Percentiles rank a stretch among this genome's conserved stretches.
phyloP scores from a whole-genome alignment of 2,888 invertebrate species.

The Aquatica leii region DNA sequence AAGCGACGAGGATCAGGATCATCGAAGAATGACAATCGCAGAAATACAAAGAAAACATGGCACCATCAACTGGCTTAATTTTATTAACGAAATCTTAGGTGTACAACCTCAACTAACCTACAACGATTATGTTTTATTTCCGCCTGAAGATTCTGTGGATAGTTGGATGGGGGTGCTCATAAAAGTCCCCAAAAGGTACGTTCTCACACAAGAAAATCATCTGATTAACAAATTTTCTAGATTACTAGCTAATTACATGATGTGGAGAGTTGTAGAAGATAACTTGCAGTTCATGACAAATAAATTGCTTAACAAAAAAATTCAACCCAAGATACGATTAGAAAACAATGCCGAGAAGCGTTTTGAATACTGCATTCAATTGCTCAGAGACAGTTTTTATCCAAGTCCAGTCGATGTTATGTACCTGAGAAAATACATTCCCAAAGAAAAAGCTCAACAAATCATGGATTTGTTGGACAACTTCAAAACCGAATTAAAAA shows the following conservation, averaged over 20 bases:
- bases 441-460: not conserved
- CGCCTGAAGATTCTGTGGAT: not conserved
- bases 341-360: constrained; percentile 1
- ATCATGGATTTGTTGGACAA: not conserved
- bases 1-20: not conserved
- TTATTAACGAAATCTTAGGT: not conserved
- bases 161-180: not conserved
- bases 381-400: not conserved
- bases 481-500: not conserved
- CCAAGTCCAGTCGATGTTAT: constrained; percentile 11
- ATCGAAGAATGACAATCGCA: not conserved
- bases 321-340: constrained; percentile 9
- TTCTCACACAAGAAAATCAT: not conserved
- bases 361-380: constrained; percentile 9
- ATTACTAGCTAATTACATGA: constrained; percentile 18
- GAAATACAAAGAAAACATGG: constrained; percentile 4
- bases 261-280: constrained; percentile 19
- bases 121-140: constrained; percentile 6
- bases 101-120: not conserved
- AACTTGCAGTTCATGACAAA: constrained; percentile 13
- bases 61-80: constrained; percentile 1
- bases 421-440: not conserved
- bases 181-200: constrained; percentile 10
- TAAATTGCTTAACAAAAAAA: constrained; percentile 2
- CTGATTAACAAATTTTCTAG: constrained; percentile 7